Evolutionary conservation across 2,113 vertebrate genomes (phyloP).

Genomic region (Vicugna pacos): DNA sequence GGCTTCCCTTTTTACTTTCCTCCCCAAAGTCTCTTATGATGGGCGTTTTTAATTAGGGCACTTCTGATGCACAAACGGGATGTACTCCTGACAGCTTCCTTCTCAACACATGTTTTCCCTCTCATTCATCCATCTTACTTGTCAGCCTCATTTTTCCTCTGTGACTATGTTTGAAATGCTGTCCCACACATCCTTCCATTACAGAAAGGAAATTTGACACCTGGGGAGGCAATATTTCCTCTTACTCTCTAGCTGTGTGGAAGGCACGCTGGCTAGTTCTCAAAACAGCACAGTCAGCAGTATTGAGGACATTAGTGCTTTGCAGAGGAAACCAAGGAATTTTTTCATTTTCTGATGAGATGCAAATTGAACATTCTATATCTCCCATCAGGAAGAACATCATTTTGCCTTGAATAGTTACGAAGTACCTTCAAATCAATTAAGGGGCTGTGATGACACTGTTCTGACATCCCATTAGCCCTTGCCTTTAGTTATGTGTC

Average conservation of each 20-base stretch:
- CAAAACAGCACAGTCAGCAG: slow-evolving; percentile 77
- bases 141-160: slow-evolving; percentile 74
- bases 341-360: slow-evolving; percentile 71
- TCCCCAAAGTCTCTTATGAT: slow-evolving; percentile 62
- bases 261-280: slow-evolving; percentile 72
- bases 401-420: slow-evolving; percentile 76
- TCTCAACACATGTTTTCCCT: slow-evolving; percentile 75
- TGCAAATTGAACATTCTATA: slow-evolving; percentile 79
- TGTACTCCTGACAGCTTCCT: slow-evolving; percentile 77
- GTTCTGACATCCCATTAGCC: slow-evolving; percentile 72
- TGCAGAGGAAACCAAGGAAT: slow-evolving; percentile 62
- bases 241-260: slow-evolving; percentile 62
- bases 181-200: slow-evolving; percentile 80
- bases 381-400: slow-evolving; percentile 70
- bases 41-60: slow-evolving; percentile 83
- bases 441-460: slow-evolving; percentile 69
- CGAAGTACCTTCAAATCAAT: slow-evolving; percentile 76
- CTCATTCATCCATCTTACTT: slow-evolving; percentile 82
- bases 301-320: slow-evolving; percentile 70
- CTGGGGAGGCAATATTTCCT: slow-evolving; percentile 80
- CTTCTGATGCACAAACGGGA: slow-evolving; percentile 63
- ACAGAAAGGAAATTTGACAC: slow-evolving; percentile 80
- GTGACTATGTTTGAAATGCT: slow-evolving; percentile 81
- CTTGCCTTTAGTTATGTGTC: slow-evolving; percentile 75
- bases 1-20: slow-evolving; percentile 1